Evolutionary conservation across 2,888 invertebrate species (phyloP).

Genomic region (Carabus problematicus): DNA sequence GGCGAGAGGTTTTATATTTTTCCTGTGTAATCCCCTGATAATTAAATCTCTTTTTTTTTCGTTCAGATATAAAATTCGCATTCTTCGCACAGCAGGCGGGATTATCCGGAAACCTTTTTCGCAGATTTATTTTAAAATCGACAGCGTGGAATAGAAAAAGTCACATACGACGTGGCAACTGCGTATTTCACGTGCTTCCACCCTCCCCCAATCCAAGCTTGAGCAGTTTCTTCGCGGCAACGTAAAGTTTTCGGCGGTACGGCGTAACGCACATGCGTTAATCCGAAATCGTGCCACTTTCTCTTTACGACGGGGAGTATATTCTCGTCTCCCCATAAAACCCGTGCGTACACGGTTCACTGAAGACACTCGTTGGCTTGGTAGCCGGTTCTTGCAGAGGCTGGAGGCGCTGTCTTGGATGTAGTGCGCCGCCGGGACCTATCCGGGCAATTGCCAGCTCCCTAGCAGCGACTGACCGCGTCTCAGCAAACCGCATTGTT

Average conservation of each 20-base stretch:
- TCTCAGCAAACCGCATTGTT: slow-evolving; percentile 6
- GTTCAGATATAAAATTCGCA: too few relatives aligned
- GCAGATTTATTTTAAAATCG: too few relatives aligned
- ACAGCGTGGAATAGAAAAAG: too few relatives aligned
- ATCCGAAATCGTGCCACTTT: slow-evolving; percentile 38
- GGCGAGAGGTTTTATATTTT: too few relatives aligned
- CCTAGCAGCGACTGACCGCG: slow-evolving; percentile 15
- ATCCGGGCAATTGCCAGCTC: slow-evolving; percentile 33
- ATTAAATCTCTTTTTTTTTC: too few relatives aligned
- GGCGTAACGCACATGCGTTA: slow-evolving; percentile 24
- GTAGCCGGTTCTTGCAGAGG: neutral
- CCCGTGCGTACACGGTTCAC: slow-evolving; percentile 10
- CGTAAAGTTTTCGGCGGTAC: slow-evolving; percentile 7
- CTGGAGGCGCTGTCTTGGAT: slow-evolving; percentile 3
- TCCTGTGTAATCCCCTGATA: too few relatives aligned
- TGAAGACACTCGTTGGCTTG: neutral
- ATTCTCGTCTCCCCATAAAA: slow-evolving; percentile 9
- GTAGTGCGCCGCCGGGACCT: slow-evolving; percentile 33
- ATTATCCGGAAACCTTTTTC: too few relatives aligned
- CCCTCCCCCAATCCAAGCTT: neutral
- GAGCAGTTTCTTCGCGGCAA: neutral
- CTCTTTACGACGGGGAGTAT: slow-evolving; percentile 36
- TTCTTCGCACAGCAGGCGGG: too few relatives aligned
- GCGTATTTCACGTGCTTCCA: neutral
- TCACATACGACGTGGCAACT: neutral